Evolutionary conservation across 1,140 invertebrate genomes (phyloP).

Genomic region (Armadillidium nasatum): DNA sequence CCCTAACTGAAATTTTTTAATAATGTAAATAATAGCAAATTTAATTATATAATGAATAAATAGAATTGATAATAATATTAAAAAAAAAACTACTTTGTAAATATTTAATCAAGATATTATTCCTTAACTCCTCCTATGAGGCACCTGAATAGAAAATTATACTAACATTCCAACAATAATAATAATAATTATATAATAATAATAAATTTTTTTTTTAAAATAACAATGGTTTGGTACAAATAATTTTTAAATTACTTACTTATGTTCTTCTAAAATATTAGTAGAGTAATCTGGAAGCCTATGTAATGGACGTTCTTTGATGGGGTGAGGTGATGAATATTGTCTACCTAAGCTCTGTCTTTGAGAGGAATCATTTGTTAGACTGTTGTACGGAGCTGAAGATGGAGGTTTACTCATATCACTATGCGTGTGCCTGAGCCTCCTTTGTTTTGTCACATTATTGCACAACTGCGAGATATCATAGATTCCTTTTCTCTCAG

Average conservation of each 20-base stretch:
- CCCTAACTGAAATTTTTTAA: not conserved
- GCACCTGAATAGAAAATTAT: too few species aligned
- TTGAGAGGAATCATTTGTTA: not conserved
- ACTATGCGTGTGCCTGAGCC: not conserved
- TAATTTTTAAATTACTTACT: not conserved
- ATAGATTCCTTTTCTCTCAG: too few species aligned
- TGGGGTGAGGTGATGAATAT: not conserved
- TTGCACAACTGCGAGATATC: too few species aligned
- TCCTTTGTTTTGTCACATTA: not conserved
- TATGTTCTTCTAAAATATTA: not conserved
- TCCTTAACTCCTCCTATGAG: too few species aligned
- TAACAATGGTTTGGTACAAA: not conserved
- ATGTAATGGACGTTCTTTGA: not conserved
- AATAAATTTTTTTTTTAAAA: not conserved
- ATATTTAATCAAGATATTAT: too few species aligned
- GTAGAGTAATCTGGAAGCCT: not conserved
- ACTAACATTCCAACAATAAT: too few species aligned
- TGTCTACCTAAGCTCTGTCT: not conserved
- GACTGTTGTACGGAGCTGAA: not conserved
- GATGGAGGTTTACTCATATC: not conserved
- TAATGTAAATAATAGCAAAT: not conserved
- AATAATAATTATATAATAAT: not conserved
- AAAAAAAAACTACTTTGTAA: not conserved
- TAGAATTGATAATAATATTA: too few species aligned
- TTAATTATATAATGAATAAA: not conserved